Percentiles rank a stretch among this genome's conserved stretches.
These are phyloP conservation scores for Drosophila seclusa DNA, from an alignment of 2,888 invertebrate genomes.

Conservation along the genomic window DNA sequence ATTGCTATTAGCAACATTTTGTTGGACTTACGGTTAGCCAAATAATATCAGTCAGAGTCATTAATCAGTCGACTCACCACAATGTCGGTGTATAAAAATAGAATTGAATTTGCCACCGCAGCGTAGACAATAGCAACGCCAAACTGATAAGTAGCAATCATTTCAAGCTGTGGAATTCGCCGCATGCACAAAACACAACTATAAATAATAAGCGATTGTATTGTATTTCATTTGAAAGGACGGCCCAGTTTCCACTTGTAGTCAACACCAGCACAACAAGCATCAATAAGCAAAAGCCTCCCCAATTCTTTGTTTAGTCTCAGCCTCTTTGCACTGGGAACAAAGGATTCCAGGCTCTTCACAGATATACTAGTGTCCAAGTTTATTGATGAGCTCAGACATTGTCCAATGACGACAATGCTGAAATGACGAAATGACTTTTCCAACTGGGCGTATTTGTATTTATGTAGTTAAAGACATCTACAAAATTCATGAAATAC, in stretches of 20 bases:
- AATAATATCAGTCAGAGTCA: constrained; percentile 10
- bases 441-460: neutral
- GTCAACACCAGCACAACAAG: constrained; percentile 14
- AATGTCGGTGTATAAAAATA: constrained; percentile 27
- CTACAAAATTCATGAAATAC: neutral
- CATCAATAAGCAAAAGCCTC: constrained; percentile 34
- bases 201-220: constrained; percentile 69
- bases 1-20: constrained; percentile 17
- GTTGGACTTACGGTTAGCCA: neutral
- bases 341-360: constrained; percentile 40
- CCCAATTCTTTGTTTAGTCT: constrained; percentile 49
- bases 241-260: constrained; percentile 45
- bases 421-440: constrained; percentile 37
- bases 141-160: constrained; percentile 59
- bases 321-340: constrained; percentile 14
- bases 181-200: constrained; percentile 53
- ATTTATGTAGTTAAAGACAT: constrained; percentile 8
- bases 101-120: constrained; percentile 40
- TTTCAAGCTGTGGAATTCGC: constrained; percentile 11
- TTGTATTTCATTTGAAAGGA: constrained; percentile 72
- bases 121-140: constrained; percentile 29
- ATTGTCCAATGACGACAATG: constrained; percentile 44
- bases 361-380: constrained; percentile 40
- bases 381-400: constrained; percentile 60
- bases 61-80: constrained; percentile 37